A percentile compares a stretch with the other conserved stretches of the same genome.
phyloP scores from a whole-genome alignment of 2,888 invertebrate genomes.

The Lasioglossum calceatum region DNA sequence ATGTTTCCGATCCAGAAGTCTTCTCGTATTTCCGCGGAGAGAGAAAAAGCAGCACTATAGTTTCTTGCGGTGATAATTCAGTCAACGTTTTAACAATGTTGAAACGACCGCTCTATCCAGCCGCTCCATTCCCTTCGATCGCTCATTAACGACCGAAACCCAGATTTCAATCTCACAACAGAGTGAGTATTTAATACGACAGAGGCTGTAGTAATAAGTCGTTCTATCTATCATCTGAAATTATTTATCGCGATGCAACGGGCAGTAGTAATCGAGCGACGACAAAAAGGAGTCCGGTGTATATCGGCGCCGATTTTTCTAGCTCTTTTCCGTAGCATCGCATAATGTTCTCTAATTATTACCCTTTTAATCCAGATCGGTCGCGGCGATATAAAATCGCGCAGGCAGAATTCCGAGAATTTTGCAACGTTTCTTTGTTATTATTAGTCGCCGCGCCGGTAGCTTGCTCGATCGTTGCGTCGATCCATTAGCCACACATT shows the following conservation, averaged over 20 bases:
- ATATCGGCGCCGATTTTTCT: constrained; percentile 21
- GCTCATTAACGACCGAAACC: constrained; percentile 1
- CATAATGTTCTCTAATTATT: constrained; percentile 36
- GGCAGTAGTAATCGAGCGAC: neutral
- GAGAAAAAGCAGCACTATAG: neutral
- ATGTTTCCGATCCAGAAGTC: neutral
- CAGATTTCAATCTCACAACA: neutral
- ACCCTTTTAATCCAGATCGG: constrained; percentile 34
- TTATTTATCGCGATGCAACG: constrained; percentile 23
- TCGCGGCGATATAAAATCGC: constrained; percentile 29
- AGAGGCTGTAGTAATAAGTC: neutral
- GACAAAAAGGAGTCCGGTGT: neutral
- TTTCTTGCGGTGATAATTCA: neutral
- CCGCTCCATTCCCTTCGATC: neutral
- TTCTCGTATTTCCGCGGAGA: neutral
- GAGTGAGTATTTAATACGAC: neutral
- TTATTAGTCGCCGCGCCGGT: constrained; percentile 5
- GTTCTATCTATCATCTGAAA: constrained; percentile 5
- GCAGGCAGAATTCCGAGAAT: constrained; percentile 35
- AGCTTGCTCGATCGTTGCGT: constrained; percentile 2
- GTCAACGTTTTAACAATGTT: neutral
- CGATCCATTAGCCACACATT: constrained; percentile 11
- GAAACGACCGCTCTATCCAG: neutral
- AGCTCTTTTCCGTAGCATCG: constrained; percentile 38
- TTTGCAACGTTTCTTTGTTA: constrained; percentile 22